A percentile compares a stretch with the other conserved stretches of the same genome.
Evolutionary conservation across 2,888 invertebrate species (phyloP).

Genomic region (Standfussiana lucernea): DNA sequence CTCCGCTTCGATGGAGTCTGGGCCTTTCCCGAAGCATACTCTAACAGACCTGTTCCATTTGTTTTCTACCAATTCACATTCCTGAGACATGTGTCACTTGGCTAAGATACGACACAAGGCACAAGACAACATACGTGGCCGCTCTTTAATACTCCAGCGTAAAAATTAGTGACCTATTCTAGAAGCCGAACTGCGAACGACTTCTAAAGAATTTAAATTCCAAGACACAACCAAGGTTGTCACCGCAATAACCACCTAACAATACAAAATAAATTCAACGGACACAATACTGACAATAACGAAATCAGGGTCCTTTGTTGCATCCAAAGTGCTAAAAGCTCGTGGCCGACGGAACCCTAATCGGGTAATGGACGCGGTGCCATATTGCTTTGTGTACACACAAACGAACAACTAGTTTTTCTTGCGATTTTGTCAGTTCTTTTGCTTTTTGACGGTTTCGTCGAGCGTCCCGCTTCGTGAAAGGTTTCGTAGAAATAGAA

Average conservation of each 20-base stretch:
- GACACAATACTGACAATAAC: conserved; percentile 67
- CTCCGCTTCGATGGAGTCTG: neutral
- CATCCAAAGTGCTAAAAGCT: conserved; percentile 69
- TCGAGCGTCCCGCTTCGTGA: conserved; percentile 29
- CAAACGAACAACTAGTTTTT: conserved; percentile 66
- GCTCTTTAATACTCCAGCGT: neutral
- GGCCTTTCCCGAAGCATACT: too few relatives aligned
- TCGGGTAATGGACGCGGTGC: conserved; percentile 68
- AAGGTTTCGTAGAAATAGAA: conserved; percentile 28
- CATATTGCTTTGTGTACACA: conserved; percentile 59
- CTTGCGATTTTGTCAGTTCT: conserved; percentile 50
- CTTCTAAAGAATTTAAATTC: neutral
- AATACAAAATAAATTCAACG: conserved; percentile 50
- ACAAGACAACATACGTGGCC: too few relatives aligned
- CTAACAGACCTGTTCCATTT: neutral
- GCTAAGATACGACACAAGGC: too few relatives aligned
- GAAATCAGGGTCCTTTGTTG: conserved; percentile 69
- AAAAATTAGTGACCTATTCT: neutral
- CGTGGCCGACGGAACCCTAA: conserved; percentile 62
- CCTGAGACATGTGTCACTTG: neutral
- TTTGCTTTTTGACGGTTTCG: conserved; percentile 45
- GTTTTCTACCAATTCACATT: neutral
- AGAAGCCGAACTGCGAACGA: neutral
- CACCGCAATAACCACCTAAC: conserved; percentile 1
- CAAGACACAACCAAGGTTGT: conserved; percentile 26